Conservation (phyloP, 2,888 invertebrate genomes). For the Rapana venosa region DNA sequence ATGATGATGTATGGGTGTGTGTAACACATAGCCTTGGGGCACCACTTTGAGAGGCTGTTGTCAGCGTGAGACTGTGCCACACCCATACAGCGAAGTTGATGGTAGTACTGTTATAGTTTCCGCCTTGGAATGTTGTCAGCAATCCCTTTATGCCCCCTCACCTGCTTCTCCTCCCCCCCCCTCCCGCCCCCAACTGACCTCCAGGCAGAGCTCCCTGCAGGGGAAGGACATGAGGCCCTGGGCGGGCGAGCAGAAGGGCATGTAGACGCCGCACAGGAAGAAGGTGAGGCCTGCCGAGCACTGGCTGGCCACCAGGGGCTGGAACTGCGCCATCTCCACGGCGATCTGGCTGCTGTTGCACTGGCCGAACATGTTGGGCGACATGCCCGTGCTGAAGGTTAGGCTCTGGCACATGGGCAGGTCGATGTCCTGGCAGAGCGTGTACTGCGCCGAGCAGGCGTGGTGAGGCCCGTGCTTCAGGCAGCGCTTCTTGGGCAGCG, state of each 20-base stretch:
- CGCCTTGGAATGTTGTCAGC: no score
- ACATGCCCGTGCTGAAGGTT: constrained; percentile 55
- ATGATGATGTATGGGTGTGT: not conserved
- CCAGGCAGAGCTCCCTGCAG: constrained; percentile 35
- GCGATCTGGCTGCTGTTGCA: constrained; percentile 54
- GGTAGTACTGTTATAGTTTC: no score
- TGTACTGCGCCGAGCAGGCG: constrained; percentile 43
- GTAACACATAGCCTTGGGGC: not conserved
- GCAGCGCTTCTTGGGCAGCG: constrained; percentile 27
- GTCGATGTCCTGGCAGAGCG: constrained; percentile 57
- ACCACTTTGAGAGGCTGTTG: no score
- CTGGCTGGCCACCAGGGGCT: constrained; percentile 53
- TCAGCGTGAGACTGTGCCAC: not conserved
- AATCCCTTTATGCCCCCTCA: no score
- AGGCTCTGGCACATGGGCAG: constrained; percentile 62
- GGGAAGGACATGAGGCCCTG: constrained; percentile 31
- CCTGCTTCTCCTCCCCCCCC: no score
- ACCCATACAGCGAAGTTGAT: no score
- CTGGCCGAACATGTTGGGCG: constrained; percentile 69
- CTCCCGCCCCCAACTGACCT: constrained; percentile 43
- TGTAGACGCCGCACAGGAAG: constrained; percentile 67
- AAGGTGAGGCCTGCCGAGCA: constrained; percentile 61
- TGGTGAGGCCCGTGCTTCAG: constrained; percentile 28
- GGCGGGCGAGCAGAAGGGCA: constrained; percentile 59
- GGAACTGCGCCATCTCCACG: constrained; percentile 61